Conservation (phyloP, 2,113 vertebrate species). For the Micromys minutus region DNA sequence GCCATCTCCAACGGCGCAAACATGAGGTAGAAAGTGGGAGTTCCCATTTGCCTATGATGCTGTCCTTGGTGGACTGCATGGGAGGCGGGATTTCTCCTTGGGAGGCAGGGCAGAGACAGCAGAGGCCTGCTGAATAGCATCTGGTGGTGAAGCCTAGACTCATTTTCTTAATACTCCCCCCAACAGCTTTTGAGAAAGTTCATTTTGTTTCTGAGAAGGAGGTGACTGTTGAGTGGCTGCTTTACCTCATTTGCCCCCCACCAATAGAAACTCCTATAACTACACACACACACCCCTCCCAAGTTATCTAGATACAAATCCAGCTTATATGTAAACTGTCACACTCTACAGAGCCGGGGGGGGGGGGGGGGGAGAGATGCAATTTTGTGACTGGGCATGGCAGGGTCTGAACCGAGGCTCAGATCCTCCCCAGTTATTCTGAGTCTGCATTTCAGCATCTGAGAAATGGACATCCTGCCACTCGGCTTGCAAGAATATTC, state of each 20-base stretch:
- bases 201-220: conserved; percentile 28
- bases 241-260: background rate
- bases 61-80: background rate
- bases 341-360: background rate
- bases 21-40: background rate
- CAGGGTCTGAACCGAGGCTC: background rate
- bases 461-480: background rate
- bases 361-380: background rate
- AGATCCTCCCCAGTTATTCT: rapidly evolving
- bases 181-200: background rate
- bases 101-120: background rate
- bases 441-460: no score
- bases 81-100: background rate
- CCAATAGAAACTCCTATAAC: background rate
- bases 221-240: background rate
- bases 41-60: background rate
- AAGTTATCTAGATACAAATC: background rate
- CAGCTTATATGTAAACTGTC: background rate
- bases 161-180: background rate
- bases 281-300: background rate
- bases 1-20: background rate
- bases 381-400: no score
- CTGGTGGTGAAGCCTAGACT: no score
- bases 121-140: background rate
- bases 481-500: rapidly evolving